These are phyloP conservation scores for Mormyrus hasselquistii DNA, from an alignment of 2,797 vertebrate genomes.

Conservation along the genomic window DNA sequence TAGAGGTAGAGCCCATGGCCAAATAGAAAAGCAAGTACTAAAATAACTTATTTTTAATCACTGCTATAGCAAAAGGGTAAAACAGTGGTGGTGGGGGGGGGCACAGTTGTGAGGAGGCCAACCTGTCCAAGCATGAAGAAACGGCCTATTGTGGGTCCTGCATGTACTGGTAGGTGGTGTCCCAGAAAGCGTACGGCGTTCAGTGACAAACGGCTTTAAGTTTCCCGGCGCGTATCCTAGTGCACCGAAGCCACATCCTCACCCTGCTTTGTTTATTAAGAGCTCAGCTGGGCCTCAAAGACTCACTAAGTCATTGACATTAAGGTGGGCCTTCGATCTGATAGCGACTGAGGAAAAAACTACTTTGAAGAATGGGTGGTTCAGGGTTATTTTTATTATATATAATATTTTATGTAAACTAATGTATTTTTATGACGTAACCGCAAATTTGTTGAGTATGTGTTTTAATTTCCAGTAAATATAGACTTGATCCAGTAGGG, in stretches of 20 bases:
- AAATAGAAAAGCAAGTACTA: not conserved
- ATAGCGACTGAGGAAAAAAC: not conserved
- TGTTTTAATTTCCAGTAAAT: conserved; percentile 31
- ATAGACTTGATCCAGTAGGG: conserved; percentile 60
- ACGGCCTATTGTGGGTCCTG: not conserved
- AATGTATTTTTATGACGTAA: not conserved
- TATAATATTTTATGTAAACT: not conserved
- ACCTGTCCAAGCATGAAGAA: not conserved
- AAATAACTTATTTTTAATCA: not conserved
- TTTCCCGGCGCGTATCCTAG: not conserved
- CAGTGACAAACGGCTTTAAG: not conserved
- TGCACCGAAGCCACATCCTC: not conserved
- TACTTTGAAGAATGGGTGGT: not conserved
- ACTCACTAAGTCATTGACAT: not conserved
- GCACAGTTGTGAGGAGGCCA: not conserved
- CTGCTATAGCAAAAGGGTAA: not conserved
- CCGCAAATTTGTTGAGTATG: not conserved
- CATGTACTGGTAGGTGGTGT: not conserved
- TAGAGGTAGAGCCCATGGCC: not conserved
- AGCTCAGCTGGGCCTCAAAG: not conserved
- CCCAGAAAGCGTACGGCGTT: not conserved
- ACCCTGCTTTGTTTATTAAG: not conserved
- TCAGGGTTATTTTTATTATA: not conserved
- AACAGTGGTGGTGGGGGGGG: not conserved
- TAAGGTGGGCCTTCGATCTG: not conserved